Conservation (phyloP, 2,797 vertebrate genomes). For the Apodemus agrarius region DNA sequence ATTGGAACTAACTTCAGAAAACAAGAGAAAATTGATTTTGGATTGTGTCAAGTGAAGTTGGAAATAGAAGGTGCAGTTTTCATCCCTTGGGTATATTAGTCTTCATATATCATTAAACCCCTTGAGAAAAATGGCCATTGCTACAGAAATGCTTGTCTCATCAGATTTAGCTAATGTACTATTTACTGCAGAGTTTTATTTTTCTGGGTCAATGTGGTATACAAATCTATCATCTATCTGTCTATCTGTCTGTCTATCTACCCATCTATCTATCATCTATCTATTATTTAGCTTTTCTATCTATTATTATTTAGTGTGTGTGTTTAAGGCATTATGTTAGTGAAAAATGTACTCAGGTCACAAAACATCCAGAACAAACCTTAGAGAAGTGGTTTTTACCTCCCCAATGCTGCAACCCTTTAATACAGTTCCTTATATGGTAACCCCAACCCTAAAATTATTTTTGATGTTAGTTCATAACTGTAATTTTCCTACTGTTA, state of each 20-base stretch:
- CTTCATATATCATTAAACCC: constrained; percentile 58
- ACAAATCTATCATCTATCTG: constrained; percentile 37
- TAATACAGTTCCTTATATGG: neutral
- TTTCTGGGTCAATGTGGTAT: constrained; percentile 18
- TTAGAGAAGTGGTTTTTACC: neutral
- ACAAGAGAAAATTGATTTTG: constrained; percentile 77
- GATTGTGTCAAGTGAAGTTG: constrained; percentile 68
- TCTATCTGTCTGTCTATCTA: neutral
- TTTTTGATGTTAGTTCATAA: neutral
- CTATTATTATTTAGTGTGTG: neutral
- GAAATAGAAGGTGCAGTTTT: constrained; percentile 65
- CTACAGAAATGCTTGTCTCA: constrained; percentile 57
- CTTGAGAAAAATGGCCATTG: constrained; percentile 61
- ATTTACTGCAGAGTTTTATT: constrained; percentile 70
- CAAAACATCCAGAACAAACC: constrained; percentile 35
- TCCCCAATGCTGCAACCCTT: neutral
- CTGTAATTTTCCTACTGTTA: neutral
- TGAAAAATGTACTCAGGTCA: constrained; percentile 25
- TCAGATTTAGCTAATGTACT: constrained; percentile 68
- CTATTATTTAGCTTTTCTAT: neutral
- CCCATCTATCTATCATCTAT: neutral
- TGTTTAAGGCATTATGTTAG: constrained; percentile 44
- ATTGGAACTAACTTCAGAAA: constrained; percentile 67
- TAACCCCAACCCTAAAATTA: neutral
- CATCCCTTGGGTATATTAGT: constrained; percentile 47